Evolutionary conservation across 30 jellyfish, hydroid and myxozoan genomes (phyloP), one percentile per base, ranked within the genome.

Genomic region (Aurelia aurita complex sp. Pacific): DNA sequence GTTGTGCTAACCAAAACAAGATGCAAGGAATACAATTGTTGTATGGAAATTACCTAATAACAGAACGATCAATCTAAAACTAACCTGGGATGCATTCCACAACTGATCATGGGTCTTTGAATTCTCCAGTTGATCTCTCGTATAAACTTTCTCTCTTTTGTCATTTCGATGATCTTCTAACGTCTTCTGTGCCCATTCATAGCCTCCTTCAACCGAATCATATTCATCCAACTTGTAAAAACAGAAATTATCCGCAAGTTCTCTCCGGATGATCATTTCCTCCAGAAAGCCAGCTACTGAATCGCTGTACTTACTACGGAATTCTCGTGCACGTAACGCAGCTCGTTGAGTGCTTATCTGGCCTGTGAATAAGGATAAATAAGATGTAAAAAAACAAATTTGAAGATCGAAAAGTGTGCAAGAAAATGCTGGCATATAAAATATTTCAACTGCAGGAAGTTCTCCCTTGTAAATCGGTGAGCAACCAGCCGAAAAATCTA

Each of bases 61-160:
- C 36, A 4, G 67, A 2, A 23, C 10, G 35, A 19, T 69, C 10
- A 23, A 69, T 6, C 6, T 10, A 18, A 23, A 76, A 18, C 74
- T 36, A 36, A 88, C 97, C 83, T 92, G 98, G 3, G 98, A 95
- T 2, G 97, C 96, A 75, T 92, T 92, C 98, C 98, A 92, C 13
- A 92, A 65, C 6, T 64, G 75, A 76, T 92, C 98, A 59, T 92
- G 96, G 23, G 98, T 86, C 69, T 86, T 77, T 15, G 86, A 95
- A 33, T 79, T 67, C 64, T 77, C 98, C 9, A 92, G 67, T 61
- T 86, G 73, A 38, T 85, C 87, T 38, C 70, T 70, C 53, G 88
- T 60, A 57, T 92, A 92, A 2, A 79, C 82, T 17, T 80, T 64
- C 18, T 81, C 94, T 67, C 98, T 76, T 74, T 85, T 82, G 74